Percentiles rank a stretch among this genome's conserved stretches.
Conservation (phyloP, 2,888 invertebrate genomes). For the Apocheima hispidaria region DNA sequence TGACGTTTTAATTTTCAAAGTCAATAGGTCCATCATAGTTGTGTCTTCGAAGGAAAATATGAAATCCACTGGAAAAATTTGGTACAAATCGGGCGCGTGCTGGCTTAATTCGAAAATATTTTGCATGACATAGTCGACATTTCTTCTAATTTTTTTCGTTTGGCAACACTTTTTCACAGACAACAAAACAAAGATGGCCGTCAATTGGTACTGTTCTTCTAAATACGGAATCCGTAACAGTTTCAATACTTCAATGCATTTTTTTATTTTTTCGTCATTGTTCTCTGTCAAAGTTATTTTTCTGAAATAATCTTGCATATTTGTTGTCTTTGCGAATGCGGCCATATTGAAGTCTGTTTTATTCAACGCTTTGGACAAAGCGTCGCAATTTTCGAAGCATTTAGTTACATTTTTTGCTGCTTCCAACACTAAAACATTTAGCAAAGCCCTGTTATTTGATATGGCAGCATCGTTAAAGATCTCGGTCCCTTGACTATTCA, state of each 20-base stretch:
- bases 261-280: slow-evolving; percentile 55
- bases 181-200: slow-evolving; percentile 68
- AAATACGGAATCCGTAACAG: slow-evolving; percentile 69
- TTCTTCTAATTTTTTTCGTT: slow-evolving; percentile 66
- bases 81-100: slow-evolving; percentile 75
- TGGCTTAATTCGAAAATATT: slow-evolving; percentile 72
- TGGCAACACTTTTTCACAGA: slow-evolving; percentile 69
- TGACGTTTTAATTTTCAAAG: slow-evolving; percentile 68
- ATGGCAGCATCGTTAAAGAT: slow-evolving; percentile 61
- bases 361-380: slow-evolving; percentile 63
- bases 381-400: slow-evolving; percentile 63
- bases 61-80: slow-evolving; percentile 68
- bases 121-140: slow-evolving; percentile 65
- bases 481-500: slow-evolving; percentile 50
- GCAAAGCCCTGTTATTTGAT: slow-evolving; percentile 60
- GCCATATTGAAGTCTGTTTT: slow-evolving; percentile 66
- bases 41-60: slow-evolving; percentile 71
- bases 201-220: slow-evolving; percentile 75
- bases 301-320: slow-evolving; percentile 60
- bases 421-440: slow-evolving; percentile 68
- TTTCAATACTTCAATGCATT: slow-evolving; percentile 65
- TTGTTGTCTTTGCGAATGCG: slow-evolving; percentile 57
- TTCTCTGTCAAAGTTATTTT: slow-evolving; percentile 50
- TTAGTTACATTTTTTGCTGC: slow-evolving; percentile 64
- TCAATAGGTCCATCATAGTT: slow-evolving; percentile 64